A percentile compares a stretch with the other conserved stretches of the same genome.
Conservation (phyloP, 2,113 vertebrate species). For the Ptychochromis oligacanthus region DNA sequence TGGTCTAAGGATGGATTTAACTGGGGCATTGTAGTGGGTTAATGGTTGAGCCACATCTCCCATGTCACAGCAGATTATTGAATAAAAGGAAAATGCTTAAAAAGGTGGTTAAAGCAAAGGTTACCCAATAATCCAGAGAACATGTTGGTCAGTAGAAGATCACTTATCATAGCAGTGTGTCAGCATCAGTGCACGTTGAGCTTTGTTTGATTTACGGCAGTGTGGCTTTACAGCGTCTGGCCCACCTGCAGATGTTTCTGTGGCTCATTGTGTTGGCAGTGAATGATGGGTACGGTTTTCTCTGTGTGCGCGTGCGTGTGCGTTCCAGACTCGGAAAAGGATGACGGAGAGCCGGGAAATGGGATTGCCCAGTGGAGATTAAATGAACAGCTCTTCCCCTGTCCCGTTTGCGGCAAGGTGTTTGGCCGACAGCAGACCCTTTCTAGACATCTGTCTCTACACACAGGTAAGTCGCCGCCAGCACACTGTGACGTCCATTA, state of each 20-base stretch:
- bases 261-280: not conserved
- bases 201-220: conserved; percentile 11
- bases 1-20: not conserved
- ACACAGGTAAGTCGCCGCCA: conserved; percentile 87
- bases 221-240: not conserved
- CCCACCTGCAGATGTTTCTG: conserved; percentile 17
- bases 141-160: not conserved
- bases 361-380: conserved; percentile 91
- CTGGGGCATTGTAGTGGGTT: not conserved
- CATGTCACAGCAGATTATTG: not conserved
- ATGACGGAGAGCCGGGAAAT: conserved; percentile 87
- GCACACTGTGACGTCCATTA: not conserved
- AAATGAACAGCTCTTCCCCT: conserved; percentile 94
- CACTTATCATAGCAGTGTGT: not conserved
- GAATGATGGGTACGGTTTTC: not conserved
- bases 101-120: not conserved
- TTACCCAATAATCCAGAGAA: not conserved
- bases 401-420: conserved; percentile 95
- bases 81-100: not conserved
- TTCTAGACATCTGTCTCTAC: conserved; percentile 94
- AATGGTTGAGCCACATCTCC: not conserved
- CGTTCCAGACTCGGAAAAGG: conserved; percentile 87
- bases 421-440: conserved; percentile 97
- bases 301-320: not conserved
- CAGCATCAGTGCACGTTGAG: not conserved